These are phyloP conservation scores for Canis aureus DNA, from an alignment of 2,113 vertebrate species.

Conservation along the genomic window DNA sequence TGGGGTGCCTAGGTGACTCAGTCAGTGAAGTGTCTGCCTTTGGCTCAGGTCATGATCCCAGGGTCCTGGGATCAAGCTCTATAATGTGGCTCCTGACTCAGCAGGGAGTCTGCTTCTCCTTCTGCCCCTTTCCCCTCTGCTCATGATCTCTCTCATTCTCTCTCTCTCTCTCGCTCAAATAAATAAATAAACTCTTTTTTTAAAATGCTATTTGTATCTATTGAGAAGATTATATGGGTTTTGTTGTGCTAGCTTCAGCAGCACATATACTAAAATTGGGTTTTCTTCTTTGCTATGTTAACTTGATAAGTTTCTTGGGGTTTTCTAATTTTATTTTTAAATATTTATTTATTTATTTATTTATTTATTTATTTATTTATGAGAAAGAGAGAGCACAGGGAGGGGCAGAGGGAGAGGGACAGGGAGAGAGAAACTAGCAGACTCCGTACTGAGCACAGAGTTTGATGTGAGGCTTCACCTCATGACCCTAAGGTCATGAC, in stretches of 20 bases:
- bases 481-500: no score
- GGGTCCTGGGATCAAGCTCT: no score
- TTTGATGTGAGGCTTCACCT: background rate
- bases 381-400: background rate
- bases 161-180: no score
- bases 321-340: conserved; percentile 22
- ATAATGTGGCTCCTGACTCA: no score
- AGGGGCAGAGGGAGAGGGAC: background rate
- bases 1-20: no score
- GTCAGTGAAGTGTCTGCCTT: no score
- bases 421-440: background rate
- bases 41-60: no score
- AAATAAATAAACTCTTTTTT: no score
- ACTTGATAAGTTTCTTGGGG: background rate
- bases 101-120: no score
- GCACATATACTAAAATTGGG: no score
- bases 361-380: background rate
- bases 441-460: background rate
- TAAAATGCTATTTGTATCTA: background rate
- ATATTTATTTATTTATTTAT: background rate
- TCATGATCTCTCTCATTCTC: no score
- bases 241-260: background rate
- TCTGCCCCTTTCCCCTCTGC: no score
- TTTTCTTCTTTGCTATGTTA: conserved; percentile 2
- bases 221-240: background rate